Base-by-base conservation (phyloP, 2,888 invertebrate genomes). In the Mythimna loreyi region DNA sequence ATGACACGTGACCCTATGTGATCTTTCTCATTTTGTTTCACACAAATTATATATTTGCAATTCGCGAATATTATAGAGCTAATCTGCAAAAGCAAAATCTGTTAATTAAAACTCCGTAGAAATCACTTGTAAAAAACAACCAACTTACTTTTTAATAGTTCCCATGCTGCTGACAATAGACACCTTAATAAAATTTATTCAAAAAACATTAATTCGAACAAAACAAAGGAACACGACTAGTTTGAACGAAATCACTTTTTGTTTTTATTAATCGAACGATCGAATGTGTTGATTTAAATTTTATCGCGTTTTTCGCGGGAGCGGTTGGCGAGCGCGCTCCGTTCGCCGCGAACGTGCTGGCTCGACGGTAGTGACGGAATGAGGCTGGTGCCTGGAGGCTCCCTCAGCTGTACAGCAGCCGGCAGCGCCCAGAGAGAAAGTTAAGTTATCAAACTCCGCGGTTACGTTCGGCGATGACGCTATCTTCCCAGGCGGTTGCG, bases 391-490 rank as follows among this genome's bases (percentile, higher is more conserved):
- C 80, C 85, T 83, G 81, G 81, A 82, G 83, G 83, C 66, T 83
- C 81, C 73, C 83, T 70, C 81, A 84, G 80, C 85, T 85, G 81
- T 81, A 80, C 82, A 84, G 82, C 85, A 82, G 84, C 72, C 73
- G 72, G 72, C 60, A 60, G 78, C 80, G 80, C 80, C 81, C 82
- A 79, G 94, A 94, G 94, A 95, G 95, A 95, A 95, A 95, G 95
- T 95, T 92, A 85, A 93, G 94, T 94, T 94, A 94, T 94, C 93
- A 94, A 94, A 94, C 94, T 91, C 89, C 87, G 93, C 91, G 92
- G 94, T 95, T 95, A 95, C 95, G 94, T 95, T 92, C 85, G 83
- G 85, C 88, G 94, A 94, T 95, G 95, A 95, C 95, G 95, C 92
- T 91, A 89, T 91, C 93, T 90, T 92, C 92, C 89, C 87, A 79